Percentiles rank a stretch among this genome's conserved stretches.
These are phyloP conservation scores for Montipora capitata DNA, from an alignment of 92 coral and sea anemone genomes.

Conservation along the genomic window DNA sequence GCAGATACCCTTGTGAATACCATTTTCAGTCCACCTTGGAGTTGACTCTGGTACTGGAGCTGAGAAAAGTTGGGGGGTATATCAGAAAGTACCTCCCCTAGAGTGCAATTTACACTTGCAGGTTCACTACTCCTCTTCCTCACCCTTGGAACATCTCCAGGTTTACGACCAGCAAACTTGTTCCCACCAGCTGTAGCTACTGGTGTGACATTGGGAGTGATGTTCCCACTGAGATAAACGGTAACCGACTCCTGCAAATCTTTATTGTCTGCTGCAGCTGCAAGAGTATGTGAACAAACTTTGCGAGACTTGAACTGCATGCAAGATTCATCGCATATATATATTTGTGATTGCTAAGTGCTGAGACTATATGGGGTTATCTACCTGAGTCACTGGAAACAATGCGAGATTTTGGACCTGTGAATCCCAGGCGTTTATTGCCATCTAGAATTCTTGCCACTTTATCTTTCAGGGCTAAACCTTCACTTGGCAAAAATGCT, in stretches of 20 bases:
- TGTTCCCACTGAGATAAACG: slow-evolving; percentile 24
- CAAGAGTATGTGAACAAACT: slow-evolving; percentile 57
- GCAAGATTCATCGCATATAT: slow-evolving; percentile 52
- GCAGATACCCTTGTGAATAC: slow-evolving; percentile 41
- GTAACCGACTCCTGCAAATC: slow-evolving; percentile 48
- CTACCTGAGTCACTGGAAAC: slow-evolving; percentile 47
- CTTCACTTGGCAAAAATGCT: slow-evolving; percentile 46
- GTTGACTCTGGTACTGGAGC: slow-evolving; percentile 44
- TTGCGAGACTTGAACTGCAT: slow-evolving; percentile 52
- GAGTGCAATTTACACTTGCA: slow-evolving; percentile 15
- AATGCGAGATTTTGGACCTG: slow-evolving; percentile 60
- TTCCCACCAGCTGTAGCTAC: slow-evolving; percentile 35
- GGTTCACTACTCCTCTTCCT: slow-evolving; percentile 7
- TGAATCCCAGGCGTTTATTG: slow-evolving; percentile 7
- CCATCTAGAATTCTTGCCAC: slow-evolving; percentile 53
- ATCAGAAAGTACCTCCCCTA: slow-evolving; percentile 16
- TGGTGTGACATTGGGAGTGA: slow-evolving; percentile 39
- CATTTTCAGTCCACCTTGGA: slow-evolving; percentile 53
- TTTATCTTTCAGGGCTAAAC: slow-evolving; percentile 51
- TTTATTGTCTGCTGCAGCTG: slow-evolving; percentile 69
- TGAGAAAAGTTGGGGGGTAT: slow-evolving; percentile 37
- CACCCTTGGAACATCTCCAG: slow-evolving; percentile 46
- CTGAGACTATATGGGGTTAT: slow-evolving; percentile 41
- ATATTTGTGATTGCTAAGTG: slow-evolving; percentile 32
- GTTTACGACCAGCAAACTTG: slow-evolving; percentile 54